These are phyloP conservation scores for Drosophila buzzatii DNA, from an alignment of 2,888 invertebrate species.

Conservation along the genomic window DNA sequence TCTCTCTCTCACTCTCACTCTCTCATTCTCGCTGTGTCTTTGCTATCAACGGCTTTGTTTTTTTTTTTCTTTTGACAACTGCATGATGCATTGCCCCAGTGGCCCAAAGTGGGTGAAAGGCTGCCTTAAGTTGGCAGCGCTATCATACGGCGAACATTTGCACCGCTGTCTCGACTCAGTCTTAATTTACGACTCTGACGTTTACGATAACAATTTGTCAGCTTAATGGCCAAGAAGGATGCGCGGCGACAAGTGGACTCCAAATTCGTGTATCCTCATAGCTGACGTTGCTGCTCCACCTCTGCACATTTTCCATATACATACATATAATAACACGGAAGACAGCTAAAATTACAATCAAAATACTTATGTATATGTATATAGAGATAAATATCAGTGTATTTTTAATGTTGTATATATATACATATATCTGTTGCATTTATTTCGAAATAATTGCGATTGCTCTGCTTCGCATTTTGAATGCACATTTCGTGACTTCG, in stretches of 20 bases:
- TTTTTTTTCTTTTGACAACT: conserved; percentile 71
- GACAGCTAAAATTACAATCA: conserved; percentile 45
- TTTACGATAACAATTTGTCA: conserved; percentile 79
- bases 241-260: conserved; percentile 54
- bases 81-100: conserved; percentile 75
- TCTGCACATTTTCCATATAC: conserved; percentile 18
- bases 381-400: background rate
- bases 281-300: background rate
- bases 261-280: conserved; percentile 6
- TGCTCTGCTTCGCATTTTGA: conserved; percentile 44
- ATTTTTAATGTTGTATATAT: background rate
- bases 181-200: conserved; percentile 73
- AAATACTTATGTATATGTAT: conserved; percentile 11
- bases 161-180: conserved; percentile 34
- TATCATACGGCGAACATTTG: conserved; percentile 15
- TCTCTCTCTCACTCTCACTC: background rate
- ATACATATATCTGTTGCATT: conserved; percentile 46
- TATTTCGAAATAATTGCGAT: conserved; percentile 62
- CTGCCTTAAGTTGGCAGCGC: conserved; percentile 38
- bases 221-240: conserved; percentile 76
- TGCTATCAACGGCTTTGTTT: conserved; percentile 46
- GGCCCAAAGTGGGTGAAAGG: conserved; percentile 78
- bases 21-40: background rate
- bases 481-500: conserved; percentile 56
- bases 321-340: conserved; percentile 60